Conservation (phyloP, 2,797 vertebrate genomes). For the Remorina albescens region DNA sequence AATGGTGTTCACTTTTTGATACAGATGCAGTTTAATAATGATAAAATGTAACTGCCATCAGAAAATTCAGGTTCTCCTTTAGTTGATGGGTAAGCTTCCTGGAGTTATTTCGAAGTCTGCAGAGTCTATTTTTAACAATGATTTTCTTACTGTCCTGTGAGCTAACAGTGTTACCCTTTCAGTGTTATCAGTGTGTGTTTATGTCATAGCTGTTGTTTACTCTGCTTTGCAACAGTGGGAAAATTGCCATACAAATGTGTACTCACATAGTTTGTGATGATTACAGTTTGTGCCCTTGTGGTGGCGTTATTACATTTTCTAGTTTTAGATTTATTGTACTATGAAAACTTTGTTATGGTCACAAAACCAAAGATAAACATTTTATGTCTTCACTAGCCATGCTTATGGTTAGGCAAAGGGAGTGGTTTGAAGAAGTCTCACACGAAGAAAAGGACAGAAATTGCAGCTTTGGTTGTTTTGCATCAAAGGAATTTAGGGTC, state of each 20-base stretch:
- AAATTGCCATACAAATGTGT: constrained; percentile 35
- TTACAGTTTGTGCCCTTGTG: constrained; percentile 46
- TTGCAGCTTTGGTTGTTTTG: constrained; percentile 19
- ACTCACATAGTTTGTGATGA: constrained; percentile 25
- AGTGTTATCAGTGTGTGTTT: constrained; percentile 22
- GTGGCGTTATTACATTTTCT: constrained; percentile 32
- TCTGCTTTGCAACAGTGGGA: constrained; percentile 13
- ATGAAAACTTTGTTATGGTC: constrained; percentile 51
- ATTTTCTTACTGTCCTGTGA: neutral
- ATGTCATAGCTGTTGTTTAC: constrained; percentile 26
- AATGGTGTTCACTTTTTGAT: neutral
- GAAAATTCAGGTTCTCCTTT: neutral
- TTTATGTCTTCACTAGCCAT: constrained; percentile 36
- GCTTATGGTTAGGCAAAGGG: constrained; percentile 25
- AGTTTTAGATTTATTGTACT: constrained; percentile 55
- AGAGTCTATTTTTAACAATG: neutral
- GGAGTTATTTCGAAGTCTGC: neutral
- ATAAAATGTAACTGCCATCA: neutral
- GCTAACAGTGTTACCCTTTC: constrained; percentile 16
- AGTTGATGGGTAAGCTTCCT: neutral
- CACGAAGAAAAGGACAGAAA: constrained; percentile 20
- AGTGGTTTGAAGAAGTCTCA: constrained; percentile 12
- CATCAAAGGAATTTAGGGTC: constrained; percentile 12
- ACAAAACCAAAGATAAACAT: constrained; percentile 46
- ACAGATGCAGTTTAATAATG: constrained; percentile 1